Evolutionary conservation across 2,113 vertebrate genomes (phyloP), one percentile per base, ranked within the genome.

Genomic region (Onychorhynchus coronatus): DNA sequence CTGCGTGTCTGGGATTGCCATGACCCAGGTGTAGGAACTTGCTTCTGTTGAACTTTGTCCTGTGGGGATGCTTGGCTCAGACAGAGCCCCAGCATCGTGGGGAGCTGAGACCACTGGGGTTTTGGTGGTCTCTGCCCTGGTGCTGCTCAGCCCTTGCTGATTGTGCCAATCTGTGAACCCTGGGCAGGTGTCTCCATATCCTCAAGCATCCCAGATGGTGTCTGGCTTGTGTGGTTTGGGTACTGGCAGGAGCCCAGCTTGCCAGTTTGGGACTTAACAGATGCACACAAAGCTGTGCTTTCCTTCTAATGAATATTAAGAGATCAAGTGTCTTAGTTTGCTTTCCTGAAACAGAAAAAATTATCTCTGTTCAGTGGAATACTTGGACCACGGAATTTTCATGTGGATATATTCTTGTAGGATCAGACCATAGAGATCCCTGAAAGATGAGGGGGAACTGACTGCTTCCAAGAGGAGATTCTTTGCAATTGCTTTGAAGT

Each of bases 261-360:
- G 58, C 41, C 81, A 8, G 8, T 8, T 28, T 22, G 67, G 25
- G 67, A 5, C 35, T 47, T 9, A 9, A 9, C 2, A 37, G 6
- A 0, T 56, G 41, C 22, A 3, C 6, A 4, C 2, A 0, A n/a
- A 75, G 17, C 37, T 19, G 4, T 2, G 10, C n/a, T 65, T 80
- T 22, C 17, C 33, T 76, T 52, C 52, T 31, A 19, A 62, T 21
- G n/a, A 21, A 12, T 31, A 9, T 25, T 11, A 17, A 70, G 39
- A 71, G n/a, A 35, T 47, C 39, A 52, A 41, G 50, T 39, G 37
- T 11, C 47, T 28, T 21, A 7, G 24, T 63, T 41, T 18, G 14
- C 52, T n/a, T 41, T 59, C 33, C 33, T 23, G 37, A 55, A 67
- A 49, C 17, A 22, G 39, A 20, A 25, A 21, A 33, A 76, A 20